phyloP scores from a whole-genome alignment of 2,113 vertebrate genomes.

The Albula glossodonta region DNA sequence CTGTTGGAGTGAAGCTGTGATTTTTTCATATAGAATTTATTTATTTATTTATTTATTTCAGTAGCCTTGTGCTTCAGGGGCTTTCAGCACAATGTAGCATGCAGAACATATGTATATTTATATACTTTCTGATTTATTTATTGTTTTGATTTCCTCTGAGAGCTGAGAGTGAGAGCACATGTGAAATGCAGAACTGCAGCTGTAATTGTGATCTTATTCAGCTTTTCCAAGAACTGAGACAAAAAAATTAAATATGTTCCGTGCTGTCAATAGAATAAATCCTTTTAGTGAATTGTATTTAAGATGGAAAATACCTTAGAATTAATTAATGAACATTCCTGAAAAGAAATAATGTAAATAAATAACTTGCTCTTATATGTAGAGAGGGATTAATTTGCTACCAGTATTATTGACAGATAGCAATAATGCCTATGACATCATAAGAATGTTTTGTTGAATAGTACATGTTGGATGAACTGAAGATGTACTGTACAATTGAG shows the following conservation, averaged over 20 bases:
- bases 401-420: no score
- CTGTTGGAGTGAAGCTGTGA: neutral
- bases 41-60: neutral
- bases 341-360: no score
- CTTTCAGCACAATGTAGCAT: neutral
- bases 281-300: no score
- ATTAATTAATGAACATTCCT: no score
- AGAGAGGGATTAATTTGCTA: no score
- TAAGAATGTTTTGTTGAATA: no score
- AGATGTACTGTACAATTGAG: no score
- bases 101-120: neutral
- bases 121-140: constrained; percentile 1
- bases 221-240: neutral
- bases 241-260: neutral
- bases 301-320: no score
- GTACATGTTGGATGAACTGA: no score
- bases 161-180: neutral
- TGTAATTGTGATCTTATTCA: neutral
- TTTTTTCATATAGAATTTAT: neutral
- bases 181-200: neutral
- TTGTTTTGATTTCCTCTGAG: constrained; percentile 3
- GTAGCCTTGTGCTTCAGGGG: neutral
- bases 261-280: no score
- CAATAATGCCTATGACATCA: no score
- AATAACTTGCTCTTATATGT: no score